Conservation (phyloP, 2,113 vertebrate genomes). For the Boulengerochromis microlepis region DNA sequence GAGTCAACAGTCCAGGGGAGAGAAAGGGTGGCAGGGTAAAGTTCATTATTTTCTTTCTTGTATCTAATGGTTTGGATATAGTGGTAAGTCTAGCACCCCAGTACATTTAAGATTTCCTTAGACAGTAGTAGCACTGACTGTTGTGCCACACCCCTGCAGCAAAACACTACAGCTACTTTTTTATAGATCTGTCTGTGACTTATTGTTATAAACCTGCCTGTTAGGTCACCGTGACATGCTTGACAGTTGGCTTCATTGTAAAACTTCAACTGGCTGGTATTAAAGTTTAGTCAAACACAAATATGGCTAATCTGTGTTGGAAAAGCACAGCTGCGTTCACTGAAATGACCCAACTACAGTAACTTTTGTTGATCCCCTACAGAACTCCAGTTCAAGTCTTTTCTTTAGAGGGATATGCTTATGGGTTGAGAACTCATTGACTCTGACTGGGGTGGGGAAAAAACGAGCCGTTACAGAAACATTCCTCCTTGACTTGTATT, state of each 20-base stretch:
- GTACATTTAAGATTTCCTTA: not conserved
- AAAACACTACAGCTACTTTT: not conserved
- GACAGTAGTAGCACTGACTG: not conserved
- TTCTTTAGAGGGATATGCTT: not conserved
- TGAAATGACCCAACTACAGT: not conserved
- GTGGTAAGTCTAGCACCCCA: not conserved
- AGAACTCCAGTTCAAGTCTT: not conserved
- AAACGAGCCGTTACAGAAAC: not conserved
- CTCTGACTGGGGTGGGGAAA: not conserved
- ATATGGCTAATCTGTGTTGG: not conserved
- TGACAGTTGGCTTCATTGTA: not conserved
- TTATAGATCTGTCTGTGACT: not conserved
- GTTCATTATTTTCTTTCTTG: not conserved
- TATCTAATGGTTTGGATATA: not conserved
- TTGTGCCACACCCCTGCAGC: not conserved
- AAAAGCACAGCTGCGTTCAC: not conserved
- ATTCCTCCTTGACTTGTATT: not conserved
- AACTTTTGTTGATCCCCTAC: not conserved
- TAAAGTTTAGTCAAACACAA: not conserved
- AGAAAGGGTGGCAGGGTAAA: not conserved
- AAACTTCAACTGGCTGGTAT: not conserved
- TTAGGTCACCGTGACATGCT: not conserved
- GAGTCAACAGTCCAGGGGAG: not conserved
- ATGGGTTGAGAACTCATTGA: not conserved
- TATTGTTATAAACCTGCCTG: not conserved